Conservation (phyloP, 2,113 vertebrate genomes). For the Amphilophus citrinellus region DNA sequence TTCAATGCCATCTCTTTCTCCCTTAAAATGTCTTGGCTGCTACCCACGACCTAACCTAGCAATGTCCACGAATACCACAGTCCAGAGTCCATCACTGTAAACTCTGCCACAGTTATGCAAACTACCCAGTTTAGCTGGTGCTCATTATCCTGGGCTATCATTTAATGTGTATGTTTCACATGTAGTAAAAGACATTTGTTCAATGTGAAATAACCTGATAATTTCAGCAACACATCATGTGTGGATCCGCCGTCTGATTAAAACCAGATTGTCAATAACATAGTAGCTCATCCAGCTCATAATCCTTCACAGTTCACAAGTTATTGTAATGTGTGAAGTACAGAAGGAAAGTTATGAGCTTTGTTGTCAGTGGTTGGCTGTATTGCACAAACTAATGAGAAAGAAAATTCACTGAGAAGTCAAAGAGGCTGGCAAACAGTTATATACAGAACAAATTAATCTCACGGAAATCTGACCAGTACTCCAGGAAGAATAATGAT, state of each 20-base stretch:
- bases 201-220: not conserved
- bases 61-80: not conserved
- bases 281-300: not conserved
- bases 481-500: too few relatives aligned
- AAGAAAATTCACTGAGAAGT: not conserved
- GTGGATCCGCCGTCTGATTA: not conserved
- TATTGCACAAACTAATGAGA: not conserved
- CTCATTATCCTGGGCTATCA: not conserved
- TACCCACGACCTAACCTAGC: not conserved
- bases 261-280: not conserved
- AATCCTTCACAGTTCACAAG: not conserved
- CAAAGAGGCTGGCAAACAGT: not conserved
- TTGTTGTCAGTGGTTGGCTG: not conserved
- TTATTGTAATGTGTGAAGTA: not conserved
- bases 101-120: not conserved
- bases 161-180: not conserved
- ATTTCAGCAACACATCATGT: not conserved
- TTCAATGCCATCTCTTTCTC: not conserved
- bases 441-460: too few relatives aligned
- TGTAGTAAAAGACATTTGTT: not conserved
- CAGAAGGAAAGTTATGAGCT: not conserved
- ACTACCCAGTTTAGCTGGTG: not conserved
- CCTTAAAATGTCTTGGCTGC: not conserved
- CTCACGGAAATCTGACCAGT: too few relatives aligned
- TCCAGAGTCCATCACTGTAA: not conserved